Percentiles rank a stretch among this genome's conserved stretches.
Conservation (phyloP, 2,888 invertebrate species). For the Acanthoscelides obtectus region DNA sequence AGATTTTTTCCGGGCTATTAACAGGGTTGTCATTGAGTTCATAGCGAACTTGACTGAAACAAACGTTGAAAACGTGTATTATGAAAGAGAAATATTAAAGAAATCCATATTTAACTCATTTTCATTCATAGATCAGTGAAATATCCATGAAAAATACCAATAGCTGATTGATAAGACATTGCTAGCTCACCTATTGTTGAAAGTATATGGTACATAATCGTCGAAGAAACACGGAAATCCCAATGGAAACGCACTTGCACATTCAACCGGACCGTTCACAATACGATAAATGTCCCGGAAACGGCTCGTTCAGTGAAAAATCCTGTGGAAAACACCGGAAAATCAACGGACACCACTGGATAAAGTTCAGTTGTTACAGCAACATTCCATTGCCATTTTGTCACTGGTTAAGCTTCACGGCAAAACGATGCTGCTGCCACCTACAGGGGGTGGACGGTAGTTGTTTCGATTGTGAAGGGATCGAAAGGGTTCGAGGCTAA, state of each 20-base stretch:
- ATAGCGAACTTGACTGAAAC: not conserved
- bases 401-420: conserved; percentile 41
- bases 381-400: conserved; percentile 51
- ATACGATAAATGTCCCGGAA: conserved; percentile 31
- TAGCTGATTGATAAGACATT: conserved; percentile 48
- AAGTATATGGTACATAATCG: conserved; percentile 45
- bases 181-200: conserved; percentile 47
- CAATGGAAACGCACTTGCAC: conserved; percentile 33
- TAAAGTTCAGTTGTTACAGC: conserved; percentile 41
- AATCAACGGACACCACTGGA: conserved; percentile 43
- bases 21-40: not conserved
- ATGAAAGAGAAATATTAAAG: not conserved
- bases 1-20: not conserved
- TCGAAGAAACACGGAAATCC: conserved; percentile 37
- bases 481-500: not conserved
- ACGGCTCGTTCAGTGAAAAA: conserved; percentile 36
- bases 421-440: conserved; percentile 23
- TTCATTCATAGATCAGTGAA: conserved; percentile 36
- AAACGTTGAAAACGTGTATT: not conserved
- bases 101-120: not conserved
- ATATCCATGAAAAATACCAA: conserved; percentile 41
- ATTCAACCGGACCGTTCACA: conserved; percentile 30
- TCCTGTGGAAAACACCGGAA: conserved; percentile 30
- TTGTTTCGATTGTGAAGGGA: not conserved
- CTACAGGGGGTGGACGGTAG: conserved; percentile 21